Percentiles rank a stretch among this genome's conserved stretches.
Conservation (phyloP, 1,140 invertebrate species). For the Adoxophyes honmai region DNA sequence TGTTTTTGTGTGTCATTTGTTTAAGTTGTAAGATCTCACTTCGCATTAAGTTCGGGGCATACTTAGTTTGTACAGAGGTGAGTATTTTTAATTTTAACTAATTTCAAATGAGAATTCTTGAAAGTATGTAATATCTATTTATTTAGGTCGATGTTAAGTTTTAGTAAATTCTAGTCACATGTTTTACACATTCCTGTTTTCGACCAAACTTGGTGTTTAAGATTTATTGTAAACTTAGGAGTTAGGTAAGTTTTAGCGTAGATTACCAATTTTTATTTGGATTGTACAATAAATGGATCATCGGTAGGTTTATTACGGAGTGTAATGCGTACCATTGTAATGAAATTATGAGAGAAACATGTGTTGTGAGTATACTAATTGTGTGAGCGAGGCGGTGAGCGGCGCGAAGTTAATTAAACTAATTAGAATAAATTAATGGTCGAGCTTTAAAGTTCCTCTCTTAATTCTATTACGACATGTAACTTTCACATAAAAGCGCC, state of each 20-base stretch:
- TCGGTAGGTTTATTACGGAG: neutral
- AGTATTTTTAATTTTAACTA: conserved; percentile 37
- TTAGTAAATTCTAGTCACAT: conserved; percentile 75
- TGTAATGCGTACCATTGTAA: conserved; percentile 10
- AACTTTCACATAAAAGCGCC: conserved; percentile 24
- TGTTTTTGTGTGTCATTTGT: conserved; percentile 32
- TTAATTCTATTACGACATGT: conserved; percentile 25
- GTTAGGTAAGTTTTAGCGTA: conserved; percentile 17
- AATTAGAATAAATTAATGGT: conserved; percentile 59
- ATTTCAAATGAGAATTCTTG: conserved; percentile 52
- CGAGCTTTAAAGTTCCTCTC: conserved; percentile 40
- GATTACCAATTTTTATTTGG: neutral
- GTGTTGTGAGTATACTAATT: conserved; percentile 30
- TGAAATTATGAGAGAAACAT: conserved; percentile 21
- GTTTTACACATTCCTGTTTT: conserved; percentile 74
- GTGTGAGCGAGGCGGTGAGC: conserved; percentile 20
- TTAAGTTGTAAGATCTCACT: conserved; percentile 59
- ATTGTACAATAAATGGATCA: neutral
- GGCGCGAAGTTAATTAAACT: conserved; percentile 52
- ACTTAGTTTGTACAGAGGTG: conserved; percentile 31
- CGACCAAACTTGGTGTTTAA: conserved; percentile 65
- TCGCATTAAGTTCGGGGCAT: conserved; percentile 47
- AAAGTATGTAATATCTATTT: conserved; percentile 60
- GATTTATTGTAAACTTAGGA: conserved; percentile 21
- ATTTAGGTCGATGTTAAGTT: conserved; percentile 73